These are phyloP conservation scores for Scaptomyza parva DNA, from an alignment of 2,888 invertebrate genomes.

Conservation along the genomic window DNA sequence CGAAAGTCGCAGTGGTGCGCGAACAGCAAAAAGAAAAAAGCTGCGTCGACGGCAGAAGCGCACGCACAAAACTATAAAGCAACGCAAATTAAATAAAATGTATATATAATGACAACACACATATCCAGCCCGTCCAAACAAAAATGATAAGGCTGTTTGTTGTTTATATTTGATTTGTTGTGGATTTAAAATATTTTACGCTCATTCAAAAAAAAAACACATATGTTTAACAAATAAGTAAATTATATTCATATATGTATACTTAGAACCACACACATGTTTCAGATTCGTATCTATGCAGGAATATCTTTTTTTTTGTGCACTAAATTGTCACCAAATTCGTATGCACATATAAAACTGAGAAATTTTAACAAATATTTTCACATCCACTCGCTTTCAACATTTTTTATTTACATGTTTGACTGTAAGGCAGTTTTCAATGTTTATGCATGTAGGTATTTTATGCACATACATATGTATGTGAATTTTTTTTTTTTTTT, in stretches of 20 bases:
- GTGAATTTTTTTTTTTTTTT: constrained; percentile 1
- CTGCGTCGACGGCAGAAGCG: neutral
- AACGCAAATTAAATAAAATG: neutral
- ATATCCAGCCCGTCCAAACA: neutral
- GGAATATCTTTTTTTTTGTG: neutral
- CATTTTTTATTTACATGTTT: constrained; percentile 5
- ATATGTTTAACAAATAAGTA: constrained; percentile 2
- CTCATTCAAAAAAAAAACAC: constrained; percentile 1
- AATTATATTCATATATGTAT: neutral
- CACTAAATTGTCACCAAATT: neutral
- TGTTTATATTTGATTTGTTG: neutral
- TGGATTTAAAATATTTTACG: constrained; percentile 1
- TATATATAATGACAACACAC: neutral
- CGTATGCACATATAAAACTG: neutral
- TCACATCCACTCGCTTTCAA: neutral
- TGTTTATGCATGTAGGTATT: constrained; percentile 5
- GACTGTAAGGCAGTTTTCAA: neutral
- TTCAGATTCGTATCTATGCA: constrained; percentile 1
- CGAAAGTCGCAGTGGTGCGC: neutral
- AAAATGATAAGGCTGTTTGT: neutral
- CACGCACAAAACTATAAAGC: neutral
- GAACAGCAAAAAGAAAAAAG: neutral
- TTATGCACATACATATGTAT: constrained; percentile 5
- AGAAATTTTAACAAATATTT: constrained; percentile 2
- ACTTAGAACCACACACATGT: neutral